Conservation (phyloP, 2,888 invertebrate genomes). For the Mantis religiosa region DNA sequence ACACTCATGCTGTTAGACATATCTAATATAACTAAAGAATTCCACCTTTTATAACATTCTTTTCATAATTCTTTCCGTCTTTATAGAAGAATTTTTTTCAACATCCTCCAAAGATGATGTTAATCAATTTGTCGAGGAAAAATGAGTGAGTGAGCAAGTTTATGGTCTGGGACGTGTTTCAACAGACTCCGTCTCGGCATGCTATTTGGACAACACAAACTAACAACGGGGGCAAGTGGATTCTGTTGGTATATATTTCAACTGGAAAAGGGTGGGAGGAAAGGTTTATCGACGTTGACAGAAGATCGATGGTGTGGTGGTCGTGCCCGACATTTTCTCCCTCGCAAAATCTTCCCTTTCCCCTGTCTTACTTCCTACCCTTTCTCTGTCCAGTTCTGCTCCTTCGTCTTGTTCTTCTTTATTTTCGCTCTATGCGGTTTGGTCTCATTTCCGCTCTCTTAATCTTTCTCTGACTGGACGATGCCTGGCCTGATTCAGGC, state of each 20-base stretch:
- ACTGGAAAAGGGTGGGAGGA: not conserved
- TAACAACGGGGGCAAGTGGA: not conserved
- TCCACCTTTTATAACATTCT: not conserved
- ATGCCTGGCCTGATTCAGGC: not conserved
- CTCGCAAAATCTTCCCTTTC: not conserved
- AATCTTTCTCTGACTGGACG: not conserved
- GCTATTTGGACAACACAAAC: not conserved
- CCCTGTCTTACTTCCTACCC: not conserved
- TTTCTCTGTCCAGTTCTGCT: not conserved
- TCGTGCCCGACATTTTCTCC: conserved; percentile 9
- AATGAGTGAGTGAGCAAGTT: not conserved
- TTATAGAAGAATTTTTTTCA: not conserved
- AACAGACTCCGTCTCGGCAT: not conserved
- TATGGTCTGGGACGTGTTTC: not conserved
- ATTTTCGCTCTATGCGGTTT: not conserved
- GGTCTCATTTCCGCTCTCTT: not conserved
- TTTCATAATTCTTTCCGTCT: not conserved
- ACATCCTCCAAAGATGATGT: not conserved
- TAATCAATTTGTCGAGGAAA: not conserved
- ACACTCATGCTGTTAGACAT: no score
- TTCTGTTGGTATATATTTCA: not conserved
- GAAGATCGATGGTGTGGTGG: not conserved
- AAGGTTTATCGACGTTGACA: conserved; percentile 12
- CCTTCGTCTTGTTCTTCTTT: not conserved
- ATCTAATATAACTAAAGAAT: not conserved